Evolutionary conservation across 2,797 vertebrate species (phyloP).

Genomic region (Semaprochilodus insignis): DNA sequence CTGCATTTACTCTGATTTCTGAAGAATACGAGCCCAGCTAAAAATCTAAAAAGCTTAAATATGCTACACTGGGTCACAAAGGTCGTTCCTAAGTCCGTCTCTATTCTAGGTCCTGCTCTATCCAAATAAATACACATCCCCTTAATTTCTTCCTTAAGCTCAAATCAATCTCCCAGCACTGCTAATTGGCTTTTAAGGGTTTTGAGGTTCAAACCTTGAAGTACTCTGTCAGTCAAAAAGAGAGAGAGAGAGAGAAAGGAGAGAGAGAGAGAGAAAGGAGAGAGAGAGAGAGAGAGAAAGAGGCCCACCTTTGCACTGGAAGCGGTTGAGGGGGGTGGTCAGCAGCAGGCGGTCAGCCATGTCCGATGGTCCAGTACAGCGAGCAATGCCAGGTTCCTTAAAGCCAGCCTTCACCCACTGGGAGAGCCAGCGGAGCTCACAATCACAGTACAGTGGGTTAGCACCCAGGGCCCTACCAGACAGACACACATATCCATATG

Average conservation of each 20-base stretch:
- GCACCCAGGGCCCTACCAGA: constrained; percentile 90
- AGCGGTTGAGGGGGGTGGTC: constrained; percentile 92
- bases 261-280: background rate
- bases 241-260: background rate
- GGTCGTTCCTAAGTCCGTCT: background rate
- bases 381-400: constrained; percentile 98
- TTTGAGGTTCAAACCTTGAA: background rate
- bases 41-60: too few relatives aligned
- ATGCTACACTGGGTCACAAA: background rate
- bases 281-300: background rate
- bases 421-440: constrained; percentile 94
- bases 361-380: constrained; percentile 91
- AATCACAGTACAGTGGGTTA: constrained; percentile 96
- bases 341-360: constrained; percentile 96
- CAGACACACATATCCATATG: constrained; percentile 24
- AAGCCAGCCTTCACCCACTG: constrained; percentile 98
- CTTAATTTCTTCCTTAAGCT: constrained; percentile 41
- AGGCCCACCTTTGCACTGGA: constrained; percentile 92
- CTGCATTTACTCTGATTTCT: too few relatives aligned
- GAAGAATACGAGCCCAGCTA: too few relatives aligned
- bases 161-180: constrained; percentile 44
- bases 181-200: constrained; percentile 35
- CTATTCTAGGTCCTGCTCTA: constrained; percentile 19
- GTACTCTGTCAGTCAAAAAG: background rate
- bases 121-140: constrained; percentile 46